Percentiles rank a stretch among this genome's conserved stretches.
phyloP scores from a whole-genome alignment of 2,888 invertebrate genomes.

The Danaus chrysippus region DNA sequence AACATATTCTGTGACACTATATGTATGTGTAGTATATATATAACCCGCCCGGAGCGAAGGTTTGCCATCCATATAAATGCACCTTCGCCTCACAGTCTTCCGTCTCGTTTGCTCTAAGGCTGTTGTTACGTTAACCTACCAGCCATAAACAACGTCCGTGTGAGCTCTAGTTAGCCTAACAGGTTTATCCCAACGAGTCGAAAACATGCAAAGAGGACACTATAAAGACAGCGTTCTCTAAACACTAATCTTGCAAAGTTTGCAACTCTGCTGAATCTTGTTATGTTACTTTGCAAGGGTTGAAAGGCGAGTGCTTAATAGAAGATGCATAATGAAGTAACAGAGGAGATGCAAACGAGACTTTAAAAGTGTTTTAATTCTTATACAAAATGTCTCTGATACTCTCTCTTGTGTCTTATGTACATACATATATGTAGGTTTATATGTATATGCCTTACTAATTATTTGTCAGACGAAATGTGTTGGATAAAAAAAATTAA shows the following conservation, averaged over 20 bases:
- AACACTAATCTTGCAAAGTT: slow-evolving; percentile 33
- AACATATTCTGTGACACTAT: slow-evolving; percentile 1
- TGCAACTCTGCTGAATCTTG: slow-evolving; percentile 25
- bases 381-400: background rate
- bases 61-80: slow-evolving; percentile 6
- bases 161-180: slow-evolving; percentile 51
- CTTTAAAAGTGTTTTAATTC: background rate
- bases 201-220: slow-evolving; percentile 44
- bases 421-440: background rate
- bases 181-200: slow-evolving; percentile 49
- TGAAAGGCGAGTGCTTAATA: slow-evolving; percentile 16
- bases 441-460: background rate
- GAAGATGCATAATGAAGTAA: slow-evolving; percentile 11
- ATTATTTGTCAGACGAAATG: background rate
- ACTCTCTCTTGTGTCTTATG: background rate
- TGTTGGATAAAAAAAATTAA: no score
- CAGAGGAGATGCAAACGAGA: slow-evolving; percentile 1
- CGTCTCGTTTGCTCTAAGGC: slow-evolving; percentile 36
- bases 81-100: slow-evolving; percentile 9
- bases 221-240: slow-evolving; percentile 31
- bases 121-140: slow-evolving; percentile 47
- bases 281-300: slow-evolving; percentile 24
- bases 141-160: slow-evolving; percentile 52
- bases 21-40: background rate
- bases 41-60: slow-evolving; percentile 10